Conservation (phyloP, 1,140 invertebrate genomes). For the Drosophila insularis region DNA sequence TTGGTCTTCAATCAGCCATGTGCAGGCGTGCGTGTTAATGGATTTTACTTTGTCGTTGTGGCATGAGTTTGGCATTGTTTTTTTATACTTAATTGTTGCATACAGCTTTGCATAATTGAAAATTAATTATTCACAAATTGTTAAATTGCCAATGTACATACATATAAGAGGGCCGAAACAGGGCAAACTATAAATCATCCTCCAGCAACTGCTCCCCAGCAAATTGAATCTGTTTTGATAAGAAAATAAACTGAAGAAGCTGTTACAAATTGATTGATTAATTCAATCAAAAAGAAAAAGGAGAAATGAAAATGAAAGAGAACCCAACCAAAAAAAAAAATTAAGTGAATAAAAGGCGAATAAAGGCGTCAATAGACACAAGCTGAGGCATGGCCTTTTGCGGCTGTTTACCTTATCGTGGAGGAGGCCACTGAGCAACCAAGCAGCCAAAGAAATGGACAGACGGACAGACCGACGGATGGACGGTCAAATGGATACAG, state of each 20-base stretch:
- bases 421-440: neutral
- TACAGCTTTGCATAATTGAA: slow-evolving; percentile 71
- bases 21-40: slow-evolving; percentile 56
- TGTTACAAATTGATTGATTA: slow-evolving; percentile 71
- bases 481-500: neutral
- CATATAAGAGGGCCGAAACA: neutral
- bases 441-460: slow-evolving; percentile 38
- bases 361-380: neutral
- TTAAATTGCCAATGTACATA: slow-evolving; percentile 57
- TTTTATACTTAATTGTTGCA: slow-evolving; percentile 27
- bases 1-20: slow-evolving; percentile 25
- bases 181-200: slow-evolving; percentile 2
- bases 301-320: neutral
- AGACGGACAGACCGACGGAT: neutral
- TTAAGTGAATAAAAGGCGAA: too few species aligned
- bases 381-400: slow-evolving; percentile 4
- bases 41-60: slow-evolving; percentile 50
- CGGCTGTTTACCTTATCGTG: neutral
- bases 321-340: neutral
- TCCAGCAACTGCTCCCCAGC: slow-evolving; percentile 14
- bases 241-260: slow-evolving; percentile 20
- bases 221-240: slow-evolving; percentile 24
- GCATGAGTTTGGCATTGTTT: neutral
- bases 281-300: slow-evolving; percentile 60
- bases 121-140: slow-evolving; percentile 79